Percentiles rank a stretch among this genome's conserved stretches.
phyloP scores from a whole-genome alignment of 1,140 invertebrate species.

The Danaus plexippus region DNA sequence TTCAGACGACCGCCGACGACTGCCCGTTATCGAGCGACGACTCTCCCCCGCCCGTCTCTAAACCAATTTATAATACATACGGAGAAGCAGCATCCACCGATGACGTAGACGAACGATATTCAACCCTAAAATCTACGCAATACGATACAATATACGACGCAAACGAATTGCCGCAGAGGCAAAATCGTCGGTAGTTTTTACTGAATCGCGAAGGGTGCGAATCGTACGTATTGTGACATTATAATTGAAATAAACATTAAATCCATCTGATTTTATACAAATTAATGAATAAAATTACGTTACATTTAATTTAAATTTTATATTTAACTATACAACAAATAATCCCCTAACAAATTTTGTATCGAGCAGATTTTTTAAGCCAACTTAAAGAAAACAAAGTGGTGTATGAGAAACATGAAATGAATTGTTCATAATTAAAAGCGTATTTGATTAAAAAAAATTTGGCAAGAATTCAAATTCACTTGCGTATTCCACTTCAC shows the following conservation, averaged over 20 bases:
- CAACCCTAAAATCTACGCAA: conserved; percentile 21
- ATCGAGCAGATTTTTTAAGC: too few relatives aligned
- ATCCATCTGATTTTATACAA: conserved; percentile 2
- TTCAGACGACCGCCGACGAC: conserved; percentile 38
- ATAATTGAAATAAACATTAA: conserved; percentile 51
- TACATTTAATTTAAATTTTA: too few relatives aligned
- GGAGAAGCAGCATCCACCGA: conserved; percentile 65
- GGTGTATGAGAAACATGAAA: too few relatives aligned
- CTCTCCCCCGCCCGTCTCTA: conserved; percentile 63
- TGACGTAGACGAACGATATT: conserved; percentile 21
- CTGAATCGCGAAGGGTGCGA: conserved; percentile 62
- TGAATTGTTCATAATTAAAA: conserved; percentile 4
- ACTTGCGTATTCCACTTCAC: conserved; percentile 20
- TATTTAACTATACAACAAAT: too few relatives aligned
- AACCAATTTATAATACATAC: conserved; percentile 72
- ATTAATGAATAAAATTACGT: too few relatives aligned
- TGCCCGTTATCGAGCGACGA: conserved; percentile 64
- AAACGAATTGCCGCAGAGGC: conserved; percentile 55
- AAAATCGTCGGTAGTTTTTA: conserved; percentile 62
- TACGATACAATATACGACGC: conserved; percentile 22
- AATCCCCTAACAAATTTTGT: too few relatives aligned
- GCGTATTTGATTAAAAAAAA: neutral
- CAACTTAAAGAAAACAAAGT: too few relatives aligned
- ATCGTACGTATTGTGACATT: conserved; percentile 50
- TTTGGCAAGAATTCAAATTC: conserved; percentile 22